Evolutionary conservation across 2,797 vertebrate genomes (phyloP).

Genomic region (Acanthopagrus latus): DNA sequence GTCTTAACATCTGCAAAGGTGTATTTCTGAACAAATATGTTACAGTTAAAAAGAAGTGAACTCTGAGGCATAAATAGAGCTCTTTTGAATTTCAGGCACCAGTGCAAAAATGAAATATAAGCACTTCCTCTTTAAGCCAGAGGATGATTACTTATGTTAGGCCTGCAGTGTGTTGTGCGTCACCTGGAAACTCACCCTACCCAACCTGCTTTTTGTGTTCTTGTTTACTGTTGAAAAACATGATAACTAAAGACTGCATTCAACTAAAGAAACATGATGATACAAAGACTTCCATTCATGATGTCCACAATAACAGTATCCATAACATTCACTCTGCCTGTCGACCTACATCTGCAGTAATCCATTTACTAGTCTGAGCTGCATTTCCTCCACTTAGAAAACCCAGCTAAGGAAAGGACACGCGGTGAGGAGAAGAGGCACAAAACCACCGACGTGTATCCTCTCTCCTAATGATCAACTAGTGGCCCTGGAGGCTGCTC

Average conservation of each 20-base stretch:
- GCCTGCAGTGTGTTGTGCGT: no score
- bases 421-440: slow-evolving; percentile 40
- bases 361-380: neutral
- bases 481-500: slow-evolving; percentile 62
- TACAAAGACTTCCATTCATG: neutral
- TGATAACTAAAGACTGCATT: neutral
- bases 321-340: neutral
- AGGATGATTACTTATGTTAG: neutral
- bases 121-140: slow-evolving; percentile 12
- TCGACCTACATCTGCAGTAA: neutral
- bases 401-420: slow-evolving; percentile 24
- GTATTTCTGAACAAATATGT: neutral
- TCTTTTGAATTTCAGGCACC: slow-evolving; percentile 8
- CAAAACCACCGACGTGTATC: slow-evolving; percentile 41
- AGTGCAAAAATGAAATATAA: neutral
- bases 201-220: neutral
- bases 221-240: neutral
- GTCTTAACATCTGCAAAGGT: neutral
- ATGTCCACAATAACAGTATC: neutral
- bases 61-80: neutral
- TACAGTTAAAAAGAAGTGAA: neutral
- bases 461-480: slow-evolving; percentile 75
- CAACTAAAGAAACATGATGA: neutral
- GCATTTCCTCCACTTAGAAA: slow-evolving; percentile 10
- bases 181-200: neutral